Conservation (phyloP, 2,888 invertebrate species). For the Stenchaetothrips biformis region DNA sequence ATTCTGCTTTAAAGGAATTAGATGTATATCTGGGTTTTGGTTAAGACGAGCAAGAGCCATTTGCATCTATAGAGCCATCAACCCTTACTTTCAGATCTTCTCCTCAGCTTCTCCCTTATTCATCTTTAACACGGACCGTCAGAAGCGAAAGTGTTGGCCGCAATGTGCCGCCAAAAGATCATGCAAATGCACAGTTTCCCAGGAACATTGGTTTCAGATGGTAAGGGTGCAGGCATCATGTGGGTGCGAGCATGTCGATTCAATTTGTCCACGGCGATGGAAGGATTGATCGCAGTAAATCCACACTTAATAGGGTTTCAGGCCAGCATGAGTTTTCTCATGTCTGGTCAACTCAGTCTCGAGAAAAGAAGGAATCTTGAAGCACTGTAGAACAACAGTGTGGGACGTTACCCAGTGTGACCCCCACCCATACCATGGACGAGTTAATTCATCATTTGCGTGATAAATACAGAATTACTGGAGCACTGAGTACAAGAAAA, state of each 20-base stretch:
- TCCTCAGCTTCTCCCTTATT: background rate
- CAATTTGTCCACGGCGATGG: slow-evolving; percentile 30
- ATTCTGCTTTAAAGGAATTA: background rate
- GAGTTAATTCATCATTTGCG: slow-evolving; percentile 24
- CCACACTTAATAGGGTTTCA: slow-evolving; percentile 31
- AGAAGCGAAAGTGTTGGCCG: slow-evolving; percentile 10
- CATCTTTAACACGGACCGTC: slow-evolving; percentile 2
- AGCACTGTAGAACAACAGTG: slow-evolving; percentile 26
- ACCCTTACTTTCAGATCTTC: background rate
- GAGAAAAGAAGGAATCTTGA: slow-evolving; percentile 29
- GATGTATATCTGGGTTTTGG: slow-evolving; percentile 12
- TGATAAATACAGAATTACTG: slow-evolving; percentile 26
- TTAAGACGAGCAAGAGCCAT: background rate
- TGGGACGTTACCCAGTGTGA: slow-evolving; percentile 29
- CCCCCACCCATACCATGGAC: slow-evolving; percentile 20
- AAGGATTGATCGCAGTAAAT: slow-evolving; percentile 29
- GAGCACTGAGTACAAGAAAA: slow-evolving; percentile 27
- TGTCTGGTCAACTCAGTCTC: slow-evolving; percentile 26
- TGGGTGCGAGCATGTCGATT: slow-evolving; percentile 30
- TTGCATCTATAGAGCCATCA: slow-evolving; percentile 2
- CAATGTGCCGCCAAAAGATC: slow-evolving; percentile 7
- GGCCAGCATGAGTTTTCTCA: slow-evolving; percentile 27
- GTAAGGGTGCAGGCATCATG: background rate
- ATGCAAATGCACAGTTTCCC: background rate
- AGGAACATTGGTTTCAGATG: background rate